phyloP scores from a whole-genome alignment of 2,113 vertebrate species.

The Macrotis lagotis region DNA sequence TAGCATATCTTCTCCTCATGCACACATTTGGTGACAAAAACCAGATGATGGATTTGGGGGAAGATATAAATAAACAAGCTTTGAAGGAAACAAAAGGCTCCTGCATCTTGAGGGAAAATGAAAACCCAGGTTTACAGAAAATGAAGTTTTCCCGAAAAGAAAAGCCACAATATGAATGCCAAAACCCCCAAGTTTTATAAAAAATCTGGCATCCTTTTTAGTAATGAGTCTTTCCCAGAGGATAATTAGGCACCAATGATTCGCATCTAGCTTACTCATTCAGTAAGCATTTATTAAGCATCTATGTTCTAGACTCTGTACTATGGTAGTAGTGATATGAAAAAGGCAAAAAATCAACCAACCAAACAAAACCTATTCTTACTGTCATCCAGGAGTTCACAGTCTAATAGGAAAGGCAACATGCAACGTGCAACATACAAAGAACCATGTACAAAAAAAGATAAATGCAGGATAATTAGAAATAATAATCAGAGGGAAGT shows the following conservation, averaged over 20 bases:
- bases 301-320: background rate
- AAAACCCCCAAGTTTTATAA: background rate
- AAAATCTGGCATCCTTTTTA: background rate
- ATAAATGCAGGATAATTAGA: background rate
- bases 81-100: background rate
- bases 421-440: background rate
- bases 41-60: background rate
- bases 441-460: background rate
- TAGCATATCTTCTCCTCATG: background rate
- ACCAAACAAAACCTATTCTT: background rate
- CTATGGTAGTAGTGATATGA: background rate
- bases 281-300: background rate
- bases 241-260: background rate
- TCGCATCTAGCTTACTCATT: background rate
- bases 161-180: background rate
- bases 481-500: background rate
- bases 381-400: background rate
- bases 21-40: background rate
- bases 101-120: background rate
- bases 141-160: background rate
- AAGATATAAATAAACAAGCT: background rate
- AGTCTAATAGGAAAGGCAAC: background rate
- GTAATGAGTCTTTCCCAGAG: background rate
- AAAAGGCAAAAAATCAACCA: background rate
- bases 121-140: background rate